Evolutionary conservation across 2,888 invertebrate species (phyloP).

Genomic region (Cataglyphis altisquamis): DNA sequence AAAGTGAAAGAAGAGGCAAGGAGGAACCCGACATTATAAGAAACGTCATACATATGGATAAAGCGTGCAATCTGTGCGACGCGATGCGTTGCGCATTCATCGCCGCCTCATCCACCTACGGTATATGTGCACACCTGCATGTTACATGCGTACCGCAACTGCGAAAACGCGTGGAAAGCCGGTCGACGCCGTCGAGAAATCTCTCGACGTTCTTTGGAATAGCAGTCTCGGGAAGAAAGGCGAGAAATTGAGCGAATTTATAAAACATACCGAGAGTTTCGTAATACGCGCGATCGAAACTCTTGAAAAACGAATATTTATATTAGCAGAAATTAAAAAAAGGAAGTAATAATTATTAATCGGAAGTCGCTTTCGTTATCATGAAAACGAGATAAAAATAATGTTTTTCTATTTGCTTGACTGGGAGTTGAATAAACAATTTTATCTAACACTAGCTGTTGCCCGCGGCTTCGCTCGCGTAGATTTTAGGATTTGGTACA

Average conservation of each 20-base stretch:
- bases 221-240: slow-evolving; percentile 16
- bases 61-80: slow-evolving; percentile 32
- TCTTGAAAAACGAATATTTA: neutral
- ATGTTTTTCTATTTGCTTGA: neutral
- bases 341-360: neutral
- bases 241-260: slow-evolving; percentile 23
- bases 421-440: neutral
- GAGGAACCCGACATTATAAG: slow-evolving; percentile 64
- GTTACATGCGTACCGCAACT: slow-evolving; percentile 16
- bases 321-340: neutral
- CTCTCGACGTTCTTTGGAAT: slow-evolving; percentile 22
- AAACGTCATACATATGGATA: slow-evolving; percentile 58
- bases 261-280: neutral
- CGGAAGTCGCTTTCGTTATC: neutral
- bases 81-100: slow-evolving; percentile 48
- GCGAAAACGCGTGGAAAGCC: slow-evolving; percentile 53
- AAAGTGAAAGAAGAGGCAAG: slow-evolving; percentile 80
- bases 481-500: too few species aligned
- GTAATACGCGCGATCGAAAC: neutral
- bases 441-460: too few species aligned
- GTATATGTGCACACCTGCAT: slow-evolving; percentile 18
- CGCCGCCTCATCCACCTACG: slow-evolving; percentile 6
- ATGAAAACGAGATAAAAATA: neutral
- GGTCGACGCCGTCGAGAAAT: slow-evolving; percentile 41
- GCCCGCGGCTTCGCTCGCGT: too few species aligned